These are phyloP conservation scores for Paedocypris sp. DNA, from an alignment of 2,113 vertebrate genomes.

Conservation along the genomic window DNA sequence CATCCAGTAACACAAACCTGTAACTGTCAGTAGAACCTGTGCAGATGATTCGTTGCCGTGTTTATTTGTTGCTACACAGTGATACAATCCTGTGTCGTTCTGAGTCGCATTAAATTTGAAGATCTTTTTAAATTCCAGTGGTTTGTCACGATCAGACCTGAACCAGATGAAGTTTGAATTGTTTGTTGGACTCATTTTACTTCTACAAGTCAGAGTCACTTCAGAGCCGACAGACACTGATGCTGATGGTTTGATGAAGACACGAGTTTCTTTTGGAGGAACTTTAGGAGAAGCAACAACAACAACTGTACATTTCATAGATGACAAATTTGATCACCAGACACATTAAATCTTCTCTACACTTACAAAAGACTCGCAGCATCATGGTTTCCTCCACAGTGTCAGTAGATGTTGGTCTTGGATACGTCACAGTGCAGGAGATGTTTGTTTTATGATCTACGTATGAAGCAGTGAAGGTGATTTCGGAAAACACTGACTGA, in stretches of 20 bases:
- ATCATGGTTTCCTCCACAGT: not conserved
- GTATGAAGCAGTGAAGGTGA: not conserved
- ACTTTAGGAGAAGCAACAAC: not conserved
- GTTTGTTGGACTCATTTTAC: not conserved
- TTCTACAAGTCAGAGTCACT: slow-evolving; percentile 2
- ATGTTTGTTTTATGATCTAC: not conserved
- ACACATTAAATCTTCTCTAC: fast-evolving
- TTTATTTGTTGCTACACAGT: not conserved
- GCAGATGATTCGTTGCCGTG: not conserved
- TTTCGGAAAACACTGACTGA: not conserved
- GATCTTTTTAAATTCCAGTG: not conserved
- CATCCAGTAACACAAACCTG: not conserved
- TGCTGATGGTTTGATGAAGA: not conserved
- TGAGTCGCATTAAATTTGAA: not conserved
- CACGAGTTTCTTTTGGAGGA: not conserved
- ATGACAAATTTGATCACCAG: not conserved
- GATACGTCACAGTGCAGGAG: not conserved
- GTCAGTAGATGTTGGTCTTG: not conserved
- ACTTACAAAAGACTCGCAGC: not conserved
- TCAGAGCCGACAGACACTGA: not conserved
- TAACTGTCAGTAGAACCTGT: not conserved
- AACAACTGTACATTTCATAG: no score
- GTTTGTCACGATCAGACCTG: not conserved
- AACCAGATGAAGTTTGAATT: not conserved
- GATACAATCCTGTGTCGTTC: not conserved